Base-by-base conservation (phyloP, 2,797 vertebrate genomes). In the Acipenser ruthenus region DNA sequence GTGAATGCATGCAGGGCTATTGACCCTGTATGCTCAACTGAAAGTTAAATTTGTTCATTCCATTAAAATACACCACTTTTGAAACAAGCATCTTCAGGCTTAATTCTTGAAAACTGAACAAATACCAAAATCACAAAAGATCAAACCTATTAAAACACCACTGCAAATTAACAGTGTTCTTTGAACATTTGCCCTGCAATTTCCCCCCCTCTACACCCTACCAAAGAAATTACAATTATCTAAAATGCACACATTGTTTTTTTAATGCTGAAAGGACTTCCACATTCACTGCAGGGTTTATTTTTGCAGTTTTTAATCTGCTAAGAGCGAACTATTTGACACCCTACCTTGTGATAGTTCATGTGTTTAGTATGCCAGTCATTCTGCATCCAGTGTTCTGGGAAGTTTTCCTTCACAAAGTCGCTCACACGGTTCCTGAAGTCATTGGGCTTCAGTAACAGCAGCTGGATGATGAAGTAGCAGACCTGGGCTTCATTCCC, bases 331-430 rank as follows among this genome's bases (percentile, higher is more conserved):
- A 10, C 12, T 53, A 53, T 37, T 37, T 37, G 23, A 37, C 23
- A 37, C 23, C 1, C n/a, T 87, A 98, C 97, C 95, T 98, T 99
- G 84, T 99, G 96, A 76, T 99, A 99, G 80, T 77, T 94, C 95
- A 99, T 99, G 82, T 99, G 96, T 65, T 99, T 99, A 68, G 89
- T 96, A 81, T 99, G 97, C 97, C 97, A 99, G 86, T 99, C 97
- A 6, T 93, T 97, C 89, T 99, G 97, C 47, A 99, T 92, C 97
- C 97, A 99, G 86, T 99, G 97, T 74, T 99, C 97, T 0, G 97
- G 97, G 23, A 95, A 94, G 66, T 99, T 99, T 83, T 99, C 97
- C 79, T 99, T 99, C 69, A 98, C 97, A 74, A 99, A 99, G 72
- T 99, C 97, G 72, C 91, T 98, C 68, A 99, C 97, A 68, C 97